Evolutionary conservation across 2,113 vertebrate genomes (phyloP).

Genomic region (Natator depressus): DNA sequence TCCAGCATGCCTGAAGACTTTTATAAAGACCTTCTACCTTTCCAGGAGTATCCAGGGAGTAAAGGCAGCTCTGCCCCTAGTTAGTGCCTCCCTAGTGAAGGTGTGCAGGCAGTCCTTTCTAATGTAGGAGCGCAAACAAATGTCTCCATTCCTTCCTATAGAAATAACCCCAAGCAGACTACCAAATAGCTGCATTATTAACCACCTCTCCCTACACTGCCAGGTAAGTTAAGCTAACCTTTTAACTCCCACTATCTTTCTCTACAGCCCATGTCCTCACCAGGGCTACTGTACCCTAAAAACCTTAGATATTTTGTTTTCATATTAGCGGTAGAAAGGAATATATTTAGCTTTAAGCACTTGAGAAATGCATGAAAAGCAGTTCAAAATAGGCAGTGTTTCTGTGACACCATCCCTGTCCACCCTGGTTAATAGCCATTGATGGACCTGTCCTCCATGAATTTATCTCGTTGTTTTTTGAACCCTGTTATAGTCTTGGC

Average conservation of each 20-base stretch:
- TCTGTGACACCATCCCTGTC: neutral
- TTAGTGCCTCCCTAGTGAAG: neutral
- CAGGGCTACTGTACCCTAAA: neutral
- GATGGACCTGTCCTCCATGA: too few species aligned
- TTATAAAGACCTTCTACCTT: neutral
- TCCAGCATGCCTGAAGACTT: neutral
- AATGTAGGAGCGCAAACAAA: neutral
- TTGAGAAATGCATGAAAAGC: neutral
- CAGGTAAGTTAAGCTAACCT: too few species aligned
- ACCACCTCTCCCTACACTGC: neutral
- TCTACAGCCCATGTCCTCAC: neutral
- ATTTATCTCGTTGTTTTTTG: too few species aligned
- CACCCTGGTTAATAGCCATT: too few species aligned
- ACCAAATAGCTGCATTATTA: neutral
- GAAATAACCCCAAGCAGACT: neutral
- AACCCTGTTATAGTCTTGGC: too few species aligned
- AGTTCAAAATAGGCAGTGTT: neutral
- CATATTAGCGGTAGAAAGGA: neutral
- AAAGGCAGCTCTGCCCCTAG: neutral
- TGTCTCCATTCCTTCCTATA: neutral
- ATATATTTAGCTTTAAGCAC: neutral
- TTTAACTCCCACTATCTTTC: too few species aligned
- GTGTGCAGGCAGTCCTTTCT: neutral
- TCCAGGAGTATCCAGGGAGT: neutral
- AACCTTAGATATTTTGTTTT: neutral